Evolutionary conservation across 1,140 invertebrate species (phyloP), one percentile per base, ranked within the genome.

Genomic region (Psilanteris sp.): DNA sequence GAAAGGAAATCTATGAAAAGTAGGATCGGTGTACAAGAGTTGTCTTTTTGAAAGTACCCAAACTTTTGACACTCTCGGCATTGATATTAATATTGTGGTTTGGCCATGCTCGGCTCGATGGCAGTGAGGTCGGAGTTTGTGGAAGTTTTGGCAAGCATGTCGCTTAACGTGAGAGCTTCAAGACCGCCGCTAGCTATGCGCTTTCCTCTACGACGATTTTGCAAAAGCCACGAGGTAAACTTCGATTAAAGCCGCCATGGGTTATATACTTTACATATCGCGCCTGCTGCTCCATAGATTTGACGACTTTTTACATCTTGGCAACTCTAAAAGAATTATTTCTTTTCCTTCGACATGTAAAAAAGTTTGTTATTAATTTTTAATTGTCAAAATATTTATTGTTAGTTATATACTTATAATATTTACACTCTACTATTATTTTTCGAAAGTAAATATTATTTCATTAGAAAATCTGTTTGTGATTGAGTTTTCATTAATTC

Each of bases 71-170:
- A 76, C 76, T 67, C 59, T 78, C 54, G 29, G 70, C 77, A 80
- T 80, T 80, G 77, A 77, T 82, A 82, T 82, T 82, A 82, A 82
- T 82, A 79, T 79, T 68, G 66, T 55, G 70, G 71, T 77, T 74
- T 39, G 67, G 16, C 50, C 57, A 64, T 54, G 62, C 57, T 48
- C 64, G 50, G 50, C 61, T 72, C 62, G 48, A 72, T 72, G 66
- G 61, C 62, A 68, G 36, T 11, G 46, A 37, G 64, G 44, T 77
- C 48, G 54, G 55, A 77, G 75, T 77, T 77, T 54, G 50, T 52
- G 15, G 48, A 68, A 78, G 44, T 73, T 72, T 70, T 54, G 64
- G 71, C 78, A 70, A 72, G 78, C 71, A 67, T 55, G 75, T 78
- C 70, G 75, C 75, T 73, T 67, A 68, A 43, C 68, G 39, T 68